A percentile compares a stretch with the other conserved stretches of the same genome.
These are phyloP conservation scores for Bombus sibiricus DNA, from an alignment of 1,140 invertebrate genomes.

Conservation along the genomic window DNA sequence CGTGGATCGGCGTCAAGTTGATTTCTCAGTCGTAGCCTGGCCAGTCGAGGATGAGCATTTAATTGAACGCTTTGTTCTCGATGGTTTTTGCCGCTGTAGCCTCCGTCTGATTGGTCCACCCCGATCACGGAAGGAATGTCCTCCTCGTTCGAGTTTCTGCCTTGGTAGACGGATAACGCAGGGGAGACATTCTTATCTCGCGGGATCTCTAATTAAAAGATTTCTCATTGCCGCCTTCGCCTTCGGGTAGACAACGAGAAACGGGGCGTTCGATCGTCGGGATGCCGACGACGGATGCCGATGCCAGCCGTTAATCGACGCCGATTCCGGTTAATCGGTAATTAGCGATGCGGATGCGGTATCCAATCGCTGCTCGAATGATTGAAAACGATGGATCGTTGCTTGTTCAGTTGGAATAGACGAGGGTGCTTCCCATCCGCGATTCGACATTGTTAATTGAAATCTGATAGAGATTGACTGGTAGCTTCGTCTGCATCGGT, in stretches of 20 bases:
- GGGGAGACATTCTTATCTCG: slow-evolving; percentile 50
- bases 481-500: background rate
- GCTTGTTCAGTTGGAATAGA: background rate
- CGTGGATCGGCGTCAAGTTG: slow-evolving; percentile 37
- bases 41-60: slow-evolving; percentile 30
- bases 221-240: slow-evolving; percentile 57
- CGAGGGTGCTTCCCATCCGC: background rate
- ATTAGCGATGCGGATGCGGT: slow-evolving; percentile 38
- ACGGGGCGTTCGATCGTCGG: background rate
- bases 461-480: background rate
- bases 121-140: slow-evolving; percentile 53
- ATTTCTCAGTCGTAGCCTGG: slow-evolving; percentile 33
- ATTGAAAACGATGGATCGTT: slow-evolving; percentile 3
- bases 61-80: slow-evolving; percentile 62
- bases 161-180: slow-evolving; percentile 21
- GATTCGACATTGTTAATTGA: background rate
- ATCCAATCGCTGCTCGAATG: background rate
- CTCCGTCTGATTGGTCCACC: background rate
- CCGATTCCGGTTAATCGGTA: slow-evolving; percentile 28
- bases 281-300: slow-evolving; percentile 2
- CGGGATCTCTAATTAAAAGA: slow-evolving; percentile 71
- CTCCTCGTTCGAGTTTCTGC: background rate
- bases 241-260: slow-evolving; percentile 21
- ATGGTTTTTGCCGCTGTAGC: slow-evolving; percentile 38
- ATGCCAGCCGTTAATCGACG: slow-evolving; percentile 30